These are phyloP conservation scores for Phalera bucephala DNA, from an alignment of 2,888 invertebrate genomes.

Conservation along the genomic window DNA sequence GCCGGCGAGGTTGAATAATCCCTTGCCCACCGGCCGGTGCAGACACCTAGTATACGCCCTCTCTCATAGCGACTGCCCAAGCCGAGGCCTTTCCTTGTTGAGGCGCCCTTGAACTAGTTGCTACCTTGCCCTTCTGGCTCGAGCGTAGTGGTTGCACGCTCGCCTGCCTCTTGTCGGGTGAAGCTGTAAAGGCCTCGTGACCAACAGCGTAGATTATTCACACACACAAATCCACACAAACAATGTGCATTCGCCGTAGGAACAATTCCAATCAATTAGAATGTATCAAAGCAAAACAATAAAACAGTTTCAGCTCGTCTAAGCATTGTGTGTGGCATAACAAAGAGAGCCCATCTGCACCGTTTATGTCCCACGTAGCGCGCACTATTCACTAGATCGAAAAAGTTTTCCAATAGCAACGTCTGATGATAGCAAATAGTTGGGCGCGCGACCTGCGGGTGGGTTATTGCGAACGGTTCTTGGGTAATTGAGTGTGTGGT, in stretches of 20 bases:
- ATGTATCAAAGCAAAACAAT: conserved; percentile 47
- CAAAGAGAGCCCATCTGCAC: conserved; percentile 60
- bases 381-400: conserved; percentile 72
- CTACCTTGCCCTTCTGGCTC: too few species aligned
- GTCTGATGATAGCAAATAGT: conserved; percentile 74
- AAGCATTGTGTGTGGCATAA: conserved; percentile 65
- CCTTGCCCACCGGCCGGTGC: too few species aligned
- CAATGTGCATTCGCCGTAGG: conserved; percentile 8
- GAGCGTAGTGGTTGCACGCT: too few species aligned
- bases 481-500: conserved; percentile 16
- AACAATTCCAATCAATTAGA: conserved; percentile 45
- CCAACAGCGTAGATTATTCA: too few species aligned
- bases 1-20: too few species aligned
- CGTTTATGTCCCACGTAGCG: conserved; percentile 70
- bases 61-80: too few species aligned
- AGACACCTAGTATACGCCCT: too few species aligned
- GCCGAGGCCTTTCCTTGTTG: too few species aligned
- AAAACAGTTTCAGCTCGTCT: conserved; percentile 54
- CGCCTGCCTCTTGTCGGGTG: too few species aligned
- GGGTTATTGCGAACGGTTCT: conserved; percentile 56
- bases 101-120: too few species aligned
- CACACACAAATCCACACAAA: too few species aligned
- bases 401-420: conserved; percentile 78
- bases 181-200: too few species aligned
- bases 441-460: conserved; percentile 53